Percentiles rank a stretch among this genome's conserved stretches.
Conservation (phyloP, 2,888 invertebrate species). For the Syrista parreyssii region DNA sequence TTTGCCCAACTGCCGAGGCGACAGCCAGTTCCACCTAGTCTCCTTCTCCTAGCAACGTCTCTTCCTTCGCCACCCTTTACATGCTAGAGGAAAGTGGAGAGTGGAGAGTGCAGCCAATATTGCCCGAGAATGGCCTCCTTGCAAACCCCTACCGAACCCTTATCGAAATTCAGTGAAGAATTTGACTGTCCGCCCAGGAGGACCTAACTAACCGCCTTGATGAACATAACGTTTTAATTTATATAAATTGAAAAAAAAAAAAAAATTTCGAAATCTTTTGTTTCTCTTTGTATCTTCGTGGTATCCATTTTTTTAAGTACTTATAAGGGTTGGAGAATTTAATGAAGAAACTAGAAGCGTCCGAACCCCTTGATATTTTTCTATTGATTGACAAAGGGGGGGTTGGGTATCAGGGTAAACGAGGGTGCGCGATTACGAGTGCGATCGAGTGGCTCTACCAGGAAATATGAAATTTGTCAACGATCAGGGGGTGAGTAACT, state of each 20-base stretch:
- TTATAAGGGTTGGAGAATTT: neutral
- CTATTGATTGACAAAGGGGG: neutral
- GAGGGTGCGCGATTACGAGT: neutral
- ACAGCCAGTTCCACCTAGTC: neutral
- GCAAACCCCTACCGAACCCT: neutral
- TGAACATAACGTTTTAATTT: neutral
- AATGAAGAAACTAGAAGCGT: neutral
- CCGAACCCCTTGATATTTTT: neutral
- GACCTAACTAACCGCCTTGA: neutral
- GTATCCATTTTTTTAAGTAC: neutral
- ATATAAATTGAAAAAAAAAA: neutral
- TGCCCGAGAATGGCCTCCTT: conserved; percentile 1
- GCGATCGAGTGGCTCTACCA: conserved; percentile 5
- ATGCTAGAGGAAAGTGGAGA: neutral
- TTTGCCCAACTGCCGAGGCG: conserved; percentile 45
- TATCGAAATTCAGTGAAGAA: neutral
- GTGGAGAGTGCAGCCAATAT: conserved; percentile 43
- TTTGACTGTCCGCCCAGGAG: neutral
- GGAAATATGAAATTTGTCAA: conserved; percentile 13
- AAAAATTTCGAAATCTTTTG: neutral
- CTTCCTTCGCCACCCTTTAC: neutral
- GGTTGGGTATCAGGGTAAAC: neutral
- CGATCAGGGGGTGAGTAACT: conserved; percentile 1
- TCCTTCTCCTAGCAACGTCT: neutral
- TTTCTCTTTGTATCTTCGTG: neutral